phyloP scores from a whole-genome alignment of 2,888 invertebrate species.

The Lapara coniferarum region DNA sequence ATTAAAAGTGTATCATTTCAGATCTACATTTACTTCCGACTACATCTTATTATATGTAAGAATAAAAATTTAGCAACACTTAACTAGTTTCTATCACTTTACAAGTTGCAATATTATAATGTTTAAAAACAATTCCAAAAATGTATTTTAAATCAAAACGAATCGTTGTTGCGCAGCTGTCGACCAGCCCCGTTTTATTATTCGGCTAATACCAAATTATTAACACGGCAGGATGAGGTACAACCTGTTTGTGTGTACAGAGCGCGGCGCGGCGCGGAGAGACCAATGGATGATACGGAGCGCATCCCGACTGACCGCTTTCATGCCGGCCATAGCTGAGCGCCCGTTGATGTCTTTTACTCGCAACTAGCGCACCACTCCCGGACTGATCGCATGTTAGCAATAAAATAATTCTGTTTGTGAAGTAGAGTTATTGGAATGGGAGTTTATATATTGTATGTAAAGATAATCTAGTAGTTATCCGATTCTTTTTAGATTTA shows the following conservation, averaged over 20 bases:
- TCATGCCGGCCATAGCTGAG: background rate
- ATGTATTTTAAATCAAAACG: background rate
- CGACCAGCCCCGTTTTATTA: background rate
- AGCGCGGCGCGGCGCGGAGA: background rate
- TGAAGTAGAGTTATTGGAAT: no score
- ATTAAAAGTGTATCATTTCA: no score
- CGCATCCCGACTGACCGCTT: background rate
- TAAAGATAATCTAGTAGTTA: no score
- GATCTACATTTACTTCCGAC: no score
- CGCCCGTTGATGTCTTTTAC: constrained; percentile 51
- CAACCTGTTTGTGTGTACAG: background rate
- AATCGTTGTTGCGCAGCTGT: background rate
- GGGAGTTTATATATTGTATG: no score
- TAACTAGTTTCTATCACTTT: no score
- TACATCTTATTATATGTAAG: no score
- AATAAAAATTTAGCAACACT: no score
- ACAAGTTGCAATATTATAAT: no score
- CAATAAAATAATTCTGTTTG: no score
- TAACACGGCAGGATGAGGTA: background rate
- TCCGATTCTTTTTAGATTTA: no score
- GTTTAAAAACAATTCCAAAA: background rate
- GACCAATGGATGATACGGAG: background rate
- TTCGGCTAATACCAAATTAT: constrained; percentile 1
- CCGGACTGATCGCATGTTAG: background rate
- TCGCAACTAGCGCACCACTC: constrained; percentile 24